phyloP scores from a whole-genome alignment of 1,140 invertebrate genomes.

The Drosophila saltans region DNA sequence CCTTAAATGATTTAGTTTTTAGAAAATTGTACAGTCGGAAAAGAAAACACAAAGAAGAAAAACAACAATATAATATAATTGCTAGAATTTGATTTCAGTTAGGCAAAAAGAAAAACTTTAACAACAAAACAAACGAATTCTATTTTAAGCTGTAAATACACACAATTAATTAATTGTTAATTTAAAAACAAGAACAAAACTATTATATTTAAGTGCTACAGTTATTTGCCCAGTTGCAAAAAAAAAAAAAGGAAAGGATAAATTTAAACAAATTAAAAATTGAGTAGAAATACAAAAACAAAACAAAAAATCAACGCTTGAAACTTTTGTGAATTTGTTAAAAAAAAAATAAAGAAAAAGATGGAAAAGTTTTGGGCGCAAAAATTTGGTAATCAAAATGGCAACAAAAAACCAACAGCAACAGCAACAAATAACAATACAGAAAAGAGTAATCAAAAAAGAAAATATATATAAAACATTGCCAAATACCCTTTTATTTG shows the following conservation, averaged over 20 bases:
- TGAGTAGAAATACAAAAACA: conserved; percentile 16
- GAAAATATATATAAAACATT: not conserved
- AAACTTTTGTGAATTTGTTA: conserved; percentile 2
- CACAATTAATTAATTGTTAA: conserved; percentile 58
- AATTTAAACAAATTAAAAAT: not conserved
- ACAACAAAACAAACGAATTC: conserved; percentile 1
- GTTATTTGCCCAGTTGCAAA: conserved; percentile 61
- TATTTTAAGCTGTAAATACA: conserved; percentile 65
- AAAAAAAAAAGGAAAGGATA: conserved; percentile 23
- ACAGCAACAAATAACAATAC: conserved; percentile 37
- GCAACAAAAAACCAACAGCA: conserved; percentile 8
- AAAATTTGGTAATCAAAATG: conserved; percentile 10
- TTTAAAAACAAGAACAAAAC: conserved; percentile 44
- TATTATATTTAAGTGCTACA: conserved; percentile 36
- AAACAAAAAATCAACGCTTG: conserved; percentile 30
- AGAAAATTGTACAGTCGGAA: conserved; percentile 11
- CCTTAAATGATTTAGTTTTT: conserved; percentile 34
- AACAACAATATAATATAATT: not conserved
- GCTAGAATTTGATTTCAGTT: conserved; percentile 31
- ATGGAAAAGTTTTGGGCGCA: not conserved
- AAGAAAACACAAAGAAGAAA: not conserved
- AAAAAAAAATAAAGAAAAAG: not conserved
- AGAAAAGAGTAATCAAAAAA: conserved; percentile 1
- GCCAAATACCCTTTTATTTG: not conserved
- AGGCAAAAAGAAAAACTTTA: conserved; percentile 15